Conservation (phyloP, 1,140 invertebrate genomes). For the Drosophila arawakana region DNA sequence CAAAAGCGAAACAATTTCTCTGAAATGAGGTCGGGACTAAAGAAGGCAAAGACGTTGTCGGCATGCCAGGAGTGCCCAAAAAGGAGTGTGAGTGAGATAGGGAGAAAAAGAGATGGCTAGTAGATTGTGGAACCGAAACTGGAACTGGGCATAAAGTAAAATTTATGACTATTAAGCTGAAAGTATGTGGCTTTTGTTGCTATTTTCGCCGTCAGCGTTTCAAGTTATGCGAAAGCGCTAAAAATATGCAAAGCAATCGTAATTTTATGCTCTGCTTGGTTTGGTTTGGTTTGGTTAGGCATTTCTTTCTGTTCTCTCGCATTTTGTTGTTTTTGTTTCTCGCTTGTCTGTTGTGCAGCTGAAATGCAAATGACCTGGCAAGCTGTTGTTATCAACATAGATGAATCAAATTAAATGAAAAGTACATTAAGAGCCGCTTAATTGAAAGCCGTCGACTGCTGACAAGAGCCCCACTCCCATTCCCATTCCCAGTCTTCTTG, state of each 20-base stretch:
- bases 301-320: neutral
- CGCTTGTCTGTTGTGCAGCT: constrained; percentile 6
- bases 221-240: constrained; percentile 73
- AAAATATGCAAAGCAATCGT: constrained; percentile 78
- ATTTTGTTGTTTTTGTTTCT: neutral
- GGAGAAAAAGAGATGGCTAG: neutral
- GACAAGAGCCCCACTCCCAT: neutral
- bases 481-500: neutral
- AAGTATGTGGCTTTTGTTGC: constrained; percentile 78
- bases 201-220: constrained; percentile 48
- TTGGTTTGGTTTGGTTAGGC: constrained; percentile 27
- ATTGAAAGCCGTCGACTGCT: constrained; percentile 55
- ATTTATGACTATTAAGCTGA: constrained; percentile 78
- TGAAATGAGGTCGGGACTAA: constrained; percentile 53
- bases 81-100: neutral
- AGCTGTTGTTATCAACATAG: constrained; percentile 66
- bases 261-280: constrained; percentile 56
- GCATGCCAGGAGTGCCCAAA: constrained; percentile 2
- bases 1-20: constrained; percentile 36
- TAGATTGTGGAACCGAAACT: constrained; percentile 7
- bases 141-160: constrained; percentile 29
- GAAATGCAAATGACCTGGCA: constrained; percentile 36
- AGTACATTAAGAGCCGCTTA: constrained; percentile 52
- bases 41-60: constrained; percentile 20
- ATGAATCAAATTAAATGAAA: constrained; percentile 77